Base-by-base conservation (phyloP, 1,140 invertebrate species). In the Drosophila elegans region DNA sequence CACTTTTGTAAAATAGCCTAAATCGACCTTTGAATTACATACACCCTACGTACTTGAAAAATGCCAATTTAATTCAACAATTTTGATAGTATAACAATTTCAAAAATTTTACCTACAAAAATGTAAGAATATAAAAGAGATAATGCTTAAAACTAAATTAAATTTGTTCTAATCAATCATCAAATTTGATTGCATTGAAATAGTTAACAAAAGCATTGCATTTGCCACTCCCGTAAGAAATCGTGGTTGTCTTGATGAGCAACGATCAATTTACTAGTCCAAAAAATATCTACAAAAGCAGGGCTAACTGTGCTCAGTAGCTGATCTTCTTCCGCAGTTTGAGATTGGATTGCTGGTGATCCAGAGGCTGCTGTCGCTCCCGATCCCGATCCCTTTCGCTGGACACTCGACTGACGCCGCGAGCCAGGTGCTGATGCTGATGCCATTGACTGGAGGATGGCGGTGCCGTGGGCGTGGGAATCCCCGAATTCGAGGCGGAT, bases 271-370 rank as follows among this genome's bases (percentile, higher is more conserved):
- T 68, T 68, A 32, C 64, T 68, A 68, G n/a, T 68, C 46, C 25
- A 66, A 66, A 38, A 36, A 29, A 44, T 13, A 45, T 38, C 32
- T 52, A 52, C 12, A 34, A 25, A 63, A 60, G 51, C 44, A 59
- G 49, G 39, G 51, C 68, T 44, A 77, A 38, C 42, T 9, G 9
- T 5, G n/a, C 44, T 72, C 66, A 92, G 55, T 92, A 92, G 81
- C 91, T 92, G 42, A 92, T 91, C 73, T 92, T 92, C 55, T 92
- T 92, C 45, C 91, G 91, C 57, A 92, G 63, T 74, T 92, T 92
- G 4, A 91, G 68, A 45, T 67, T 48, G 16, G 66, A 64, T 51
- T 68, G 62, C 9, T 52, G 64, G 32, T 84, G 48, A 27, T 51
- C 48, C n/a, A 51, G 48, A 2, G 48, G n/a, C 7, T 73, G 68